Evolutionary conservation across 2,888 invertebrate genomes (phyloP), one percentile per base, ranked within the genome.

Genomic region (Cephus pulcher): DNA sequence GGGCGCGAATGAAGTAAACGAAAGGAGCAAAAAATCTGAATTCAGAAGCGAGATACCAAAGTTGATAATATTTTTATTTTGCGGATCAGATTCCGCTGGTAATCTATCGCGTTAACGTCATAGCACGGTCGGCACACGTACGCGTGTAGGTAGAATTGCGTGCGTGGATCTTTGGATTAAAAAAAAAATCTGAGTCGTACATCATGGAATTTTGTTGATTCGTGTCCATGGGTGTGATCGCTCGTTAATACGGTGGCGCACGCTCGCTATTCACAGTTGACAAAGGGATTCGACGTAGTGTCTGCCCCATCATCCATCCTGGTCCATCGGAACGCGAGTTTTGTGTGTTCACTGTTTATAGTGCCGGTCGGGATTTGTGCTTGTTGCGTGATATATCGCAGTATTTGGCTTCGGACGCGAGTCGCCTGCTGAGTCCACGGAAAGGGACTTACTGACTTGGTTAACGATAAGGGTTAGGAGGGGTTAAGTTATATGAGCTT

Each of bases 321-420:
- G 71, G 33, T 33, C 71, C 71, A 71, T 34, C 71, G 71, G 12
- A 23, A 12, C 71, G 71, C 71, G 71, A 34, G 32, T 71, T 71
- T 71, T 71, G 71, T 71, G 76, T 83, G 82, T 80, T 79, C 80
- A 76, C 81, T 82, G 83, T 82, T 78, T 76, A 76, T 69, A 68
- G 78, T 75, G 69, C 34, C 35, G 73, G 83, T 84, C 80, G 81
- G 86, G 86, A 88, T 89, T 90, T 88, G 88, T 88, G 86, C 86
- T 80, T 84, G 82, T 87, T 84, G 88, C 87, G 86, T 88, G 90
- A 90, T 90, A 87, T 88, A 90, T 90, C 87, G 86, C 84, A 78
- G 84, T 86, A 84, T 86, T 88, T 84, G 85, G 81, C 84, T 85
- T 83, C 81, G 80, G 81, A 74, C 78, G 76, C 81, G 76, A 82